Evolutionary conservation across 2,888 invertebrate genomes (phyloP), one percentile per base, ranked within the genome.

Genomic region (Masnerella sp.): DNA sequence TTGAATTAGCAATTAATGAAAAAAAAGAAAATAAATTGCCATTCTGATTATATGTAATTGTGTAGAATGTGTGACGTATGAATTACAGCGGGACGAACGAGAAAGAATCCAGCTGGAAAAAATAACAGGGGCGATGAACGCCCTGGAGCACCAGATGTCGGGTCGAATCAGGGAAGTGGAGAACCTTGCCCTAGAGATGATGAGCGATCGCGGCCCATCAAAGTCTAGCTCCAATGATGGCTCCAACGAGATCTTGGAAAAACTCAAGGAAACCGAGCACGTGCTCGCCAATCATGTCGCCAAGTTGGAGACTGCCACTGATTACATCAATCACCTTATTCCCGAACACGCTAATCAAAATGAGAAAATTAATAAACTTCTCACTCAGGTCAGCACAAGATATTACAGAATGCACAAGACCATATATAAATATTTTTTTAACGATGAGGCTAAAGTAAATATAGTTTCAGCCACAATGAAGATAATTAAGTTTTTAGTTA

Each of bases 61-160:
- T n/a, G n/a, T n/a, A n/a, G n/a, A n/a, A n/a, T n/a, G n/a, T n/a
- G n/a, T n/a, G n/a, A n/a, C n/a, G n/a, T n/a, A n/a, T n/a, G n/a
- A 20, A 70, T 74, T 69, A 0, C 81, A 93, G 90, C 92, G 90
- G 85, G 92, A 93, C 80, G 92, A 92, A 83, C 88, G 91, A 62
- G 92, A 92, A 79, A 89, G 91, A 74, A 88, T 89, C 36, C 91
- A 91, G 49, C 89, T 91, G 75, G 91, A 91, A 80, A 92, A 92
- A 82, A 91, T 91, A 0, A 89, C 90, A 49, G 92, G 91, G 69
- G 89, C 89, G 1, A 87, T 93, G 20, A 88, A 89, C 62, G 88
- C 89, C 71, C 81, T 90, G 61, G 88, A 90, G 75, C 88, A 82
- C 54, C 88, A 89, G 38, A 79, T 90, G 42, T 89, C 89, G 32